Evolutionary conservation across 2,113 vertebrate genomes (phyloP), one percentile per base, ranked within the genome.

Genomic region (Eudorcas thomsonii): DNA sequence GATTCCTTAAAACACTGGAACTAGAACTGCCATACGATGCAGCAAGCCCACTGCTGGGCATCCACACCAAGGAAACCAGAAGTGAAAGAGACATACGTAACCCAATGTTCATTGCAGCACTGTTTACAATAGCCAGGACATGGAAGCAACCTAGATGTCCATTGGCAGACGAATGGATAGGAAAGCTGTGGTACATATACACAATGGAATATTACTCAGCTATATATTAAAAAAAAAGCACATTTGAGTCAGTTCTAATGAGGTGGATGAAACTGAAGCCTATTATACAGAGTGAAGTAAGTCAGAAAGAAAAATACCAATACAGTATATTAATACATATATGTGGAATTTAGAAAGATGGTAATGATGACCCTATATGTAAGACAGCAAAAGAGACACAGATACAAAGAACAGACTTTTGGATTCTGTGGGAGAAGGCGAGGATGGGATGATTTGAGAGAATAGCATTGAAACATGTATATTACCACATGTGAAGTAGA

Each of bases 1-100:
- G 64, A 67, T 19, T 67, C 33, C 64, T 67, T 36, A 67, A 67
- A 36, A 19, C n/a, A n/a, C n/a, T 36, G 64, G 19, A 71, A 71
- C n/a, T 23, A 36, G 64, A 71, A 36, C 64, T 11, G 17, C 64
- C 64, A 71, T 36, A 23, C 0, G 17, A 21, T 4, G 16, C 33
- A 67, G 30, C 33, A 16, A 10, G 33, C 62, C 33, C 33, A n/a
- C 62, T 67, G 7, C 33, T 2, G 62, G 62, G 62, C 62, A 67
- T 67, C 33, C 62, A 67, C 62, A n/a, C 16, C 1, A 2, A 67
- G 33, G 33, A 67, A 67, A 67, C 62, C 62, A 67, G 62, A 67
- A 5, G 10, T 67, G 33, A 67, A 19, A 67, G 62, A n/a, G 16
- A 67, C 64, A 19, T 1, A 0, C 5, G 62, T 9, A 67, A 0